Evolutionary conservation across 2,797 vertebrate species (phyloP), one percentile per base, ranked within the genome.

Genomic region (Semaprochilodus insignis): DNA sequence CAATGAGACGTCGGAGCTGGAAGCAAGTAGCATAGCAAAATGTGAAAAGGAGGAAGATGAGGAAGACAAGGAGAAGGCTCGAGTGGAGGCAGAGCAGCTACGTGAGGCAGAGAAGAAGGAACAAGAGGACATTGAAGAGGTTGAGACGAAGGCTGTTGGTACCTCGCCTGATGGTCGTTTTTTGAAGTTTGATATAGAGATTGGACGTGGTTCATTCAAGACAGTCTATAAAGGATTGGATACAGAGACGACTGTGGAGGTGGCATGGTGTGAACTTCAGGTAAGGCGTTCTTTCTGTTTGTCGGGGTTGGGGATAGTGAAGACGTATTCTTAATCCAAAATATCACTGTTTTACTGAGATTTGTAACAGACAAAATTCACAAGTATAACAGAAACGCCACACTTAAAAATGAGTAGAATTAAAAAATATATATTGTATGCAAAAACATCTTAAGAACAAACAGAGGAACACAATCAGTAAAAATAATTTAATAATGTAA

Each of bases 201-300:
- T 99, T 66, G 98, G 98, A 91, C 95, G 97, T 88, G 98, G 98
- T 59, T 99, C 98, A 73, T 99, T 99, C 91, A 99, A 99, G 95
- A 99, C 98, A 0, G 98, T 99, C 78, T 99, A 99, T 92, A 99
- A 98, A 90, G 98, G 97, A 70, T 91, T 99, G 92, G 98, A 99
- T 92, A 99, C 97, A 0, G 98, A 99, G 82, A 99, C 98, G 59
- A 99, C 98, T 0, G 97, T 99, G 94, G 98, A 99, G 90, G 98
- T 99, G 25, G 98, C 97, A 70, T 99, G 98, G 98, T 99, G 98
- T 81, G 98, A 99, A 88, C 91, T 99, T 70, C 98, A 99, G 97
- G 98, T 99, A 96, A 92, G 89, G 87, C 65, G 78, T 65, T 92
- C 21, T 8, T 70, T 67, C 27, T 72, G 62, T 1, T 73, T 6